These are phyloP conservation scores for Spatula clypeata DNA, from an alignment of 2,797 vertebrate genomes.

Conservation along the genomic window DNA sequence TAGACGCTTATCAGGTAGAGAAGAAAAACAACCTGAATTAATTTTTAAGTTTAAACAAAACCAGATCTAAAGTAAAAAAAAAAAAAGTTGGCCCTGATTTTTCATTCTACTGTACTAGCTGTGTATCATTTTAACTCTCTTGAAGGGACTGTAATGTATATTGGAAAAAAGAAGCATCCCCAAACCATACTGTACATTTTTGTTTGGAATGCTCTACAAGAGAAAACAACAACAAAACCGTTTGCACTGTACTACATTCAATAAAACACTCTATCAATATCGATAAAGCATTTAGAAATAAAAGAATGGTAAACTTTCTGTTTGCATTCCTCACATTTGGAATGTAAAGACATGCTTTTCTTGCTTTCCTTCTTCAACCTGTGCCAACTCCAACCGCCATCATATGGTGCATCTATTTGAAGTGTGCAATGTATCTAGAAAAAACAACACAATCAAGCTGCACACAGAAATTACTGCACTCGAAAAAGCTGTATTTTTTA, in stretches of 20 bases:
- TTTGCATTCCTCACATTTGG: not conserved
- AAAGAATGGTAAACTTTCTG: not conserved
- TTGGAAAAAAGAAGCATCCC: not conserved
- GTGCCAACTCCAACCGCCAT: not conserved
- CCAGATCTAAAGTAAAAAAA: not conserved
- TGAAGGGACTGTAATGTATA: not conserved
- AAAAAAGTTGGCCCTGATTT: not conserved
- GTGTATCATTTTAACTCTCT: not conserved
- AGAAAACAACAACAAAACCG: accelerated
- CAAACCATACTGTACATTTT: not conserved
- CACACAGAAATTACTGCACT: not conserved
- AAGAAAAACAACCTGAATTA: not conserved
- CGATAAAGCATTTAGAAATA: not conserved
- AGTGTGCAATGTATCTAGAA: not conserved
- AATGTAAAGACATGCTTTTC: not conserved
- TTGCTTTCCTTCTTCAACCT: not conserved
- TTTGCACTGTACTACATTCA: not conserved
- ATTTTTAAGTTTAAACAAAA: not conserved
- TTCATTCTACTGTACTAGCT: not conserved
- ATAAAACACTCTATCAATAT: not conserved
- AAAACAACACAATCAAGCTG: not conserved
- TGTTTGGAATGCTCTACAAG: not conserved
- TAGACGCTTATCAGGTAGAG: not conserved
- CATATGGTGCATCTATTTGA: not conserved
- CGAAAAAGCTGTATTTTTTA: not conserved